Evolutionary conservation across 2,113 vertebrate species (phyloP).

Genomic region (Alexandromys fortis): DNA sequence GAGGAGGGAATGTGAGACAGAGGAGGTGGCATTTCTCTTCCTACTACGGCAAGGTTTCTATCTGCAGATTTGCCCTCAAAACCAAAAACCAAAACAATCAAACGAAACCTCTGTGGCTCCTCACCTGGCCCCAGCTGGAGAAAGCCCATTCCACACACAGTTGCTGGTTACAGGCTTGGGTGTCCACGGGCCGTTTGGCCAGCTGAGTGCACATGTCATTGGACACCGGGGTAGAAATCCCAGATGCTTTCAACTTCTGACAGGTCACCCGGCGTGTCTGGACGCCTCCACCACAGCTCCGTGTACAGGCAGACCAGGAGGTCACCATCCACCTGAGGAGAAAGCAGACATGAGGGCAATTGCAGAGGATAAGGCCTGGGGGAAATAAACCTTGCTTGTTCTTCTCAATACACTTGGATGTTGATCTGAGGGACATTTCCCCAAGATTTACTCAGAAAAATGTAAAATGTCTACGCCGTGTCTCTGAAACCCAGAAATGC

Average conservation of each 20-base stretch:
- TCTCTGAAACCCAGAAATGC: neutral
- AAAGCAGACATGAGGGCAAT: constrained; percentile 25
- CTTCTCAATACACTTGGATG: neutral
- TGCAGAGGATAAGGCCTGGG: neutral
- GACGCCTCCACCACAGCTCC: constrained; percentile 91
- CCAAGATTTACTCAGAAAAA: neutral
- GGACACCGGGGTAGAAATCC: constrained; percentile 82
- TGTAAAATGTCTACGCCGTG: neutral
- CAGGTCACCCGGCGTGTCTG: constrained; percentile 92
- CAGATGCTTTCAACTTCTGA: constrained; percentile 85
- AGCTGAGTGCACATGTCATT: constrained; percentile 84
- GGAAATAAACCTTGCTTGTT: neutral
- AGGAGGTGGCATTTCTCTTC: neutral
- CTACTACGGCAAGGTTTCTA: neutral
- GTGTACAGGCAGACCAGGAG: constrained; percentile 93
- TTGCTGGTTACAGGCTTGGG: constrained; percentile 89
- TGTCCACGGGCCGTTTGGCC: constrained; percentile 89
- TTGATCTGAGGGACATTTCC: neutral
- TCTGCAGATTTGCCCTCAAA: neutral
- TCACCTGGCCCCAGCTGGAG: constrained; percentile 93
- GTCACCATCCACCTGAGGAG: constrained; percentile 91
- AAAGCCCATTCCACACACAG: constrained; percentile 91
- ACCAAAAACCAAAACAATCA: neutral
- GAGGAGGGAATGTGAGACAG: neutral
- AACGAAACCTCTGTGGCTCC: constrained; percentile 15